phyloP scores from a whole-genome alignment of 2,797 vertebrate species.

The Tolypeutes matacus region DNA sequence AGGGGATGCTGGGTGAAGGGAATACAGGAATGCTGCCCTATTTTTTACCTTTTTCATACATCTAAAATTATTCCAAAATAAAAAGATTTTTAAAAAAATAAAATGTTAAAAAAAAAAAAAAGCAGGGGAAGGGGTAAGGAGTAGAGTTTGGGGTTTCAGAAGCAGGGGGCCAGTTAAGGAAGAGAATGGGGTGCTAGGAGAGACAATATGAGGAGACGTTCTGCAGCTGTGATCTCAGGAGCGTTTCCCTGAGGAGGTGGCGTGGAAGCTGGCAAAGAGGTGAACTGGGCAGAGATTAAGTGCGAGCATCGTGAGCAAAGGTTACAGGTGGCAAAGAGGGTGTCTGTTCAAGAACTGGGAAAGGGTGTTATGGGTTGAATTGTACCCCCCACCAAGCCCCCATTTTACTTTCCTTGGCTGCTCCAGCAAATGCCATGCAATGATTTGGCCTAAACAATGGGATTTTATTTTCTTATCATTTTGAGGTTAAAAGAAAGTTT shows the following conservation, averaged over 20 bases:
- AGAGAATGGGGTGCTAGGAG: fast-evolving
- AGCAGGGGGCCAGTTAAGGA: too few species aligned
- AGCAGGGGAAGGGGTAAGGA: neutral
- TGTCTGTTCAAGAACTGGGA: neutral
- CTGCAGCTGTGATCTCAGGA: neutral
- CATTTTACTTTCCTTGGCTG: too few species aligned
- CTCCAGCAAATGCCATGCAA: too few species aligned
- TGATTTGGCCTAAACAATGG: too few species aligned
- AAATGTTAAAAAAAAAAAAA: neutral
- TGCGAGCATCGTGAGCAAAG: too few species aligned
- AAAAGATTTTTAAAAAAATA: too few species aligned
- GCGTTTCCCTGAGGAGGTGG: too few species aligned
- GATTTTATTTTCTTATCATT: too few species aligned
- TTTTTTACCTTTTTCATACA: neutral
- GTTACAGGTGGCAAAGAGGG: neutral
- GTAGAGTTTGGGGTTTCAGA: too few species aligned
- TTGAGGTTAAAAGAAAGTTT: too few species aligned
- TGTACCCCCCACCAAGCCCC: too few species aligned
- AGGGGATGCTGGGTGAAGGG: too few species aligned
- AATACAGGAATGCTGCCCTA: neutral
- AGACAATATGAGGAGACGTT: neutral
- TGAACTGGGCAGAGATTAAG: fast-evolving
- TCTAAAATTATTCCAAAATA: neutral
- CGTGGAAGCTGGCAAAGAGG: fast-evolving
- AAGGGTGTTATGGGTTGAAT: neutral